Conservation (phyloP, 2,113 vertebrate genomes). For the Rhineura floridana region DNA sequence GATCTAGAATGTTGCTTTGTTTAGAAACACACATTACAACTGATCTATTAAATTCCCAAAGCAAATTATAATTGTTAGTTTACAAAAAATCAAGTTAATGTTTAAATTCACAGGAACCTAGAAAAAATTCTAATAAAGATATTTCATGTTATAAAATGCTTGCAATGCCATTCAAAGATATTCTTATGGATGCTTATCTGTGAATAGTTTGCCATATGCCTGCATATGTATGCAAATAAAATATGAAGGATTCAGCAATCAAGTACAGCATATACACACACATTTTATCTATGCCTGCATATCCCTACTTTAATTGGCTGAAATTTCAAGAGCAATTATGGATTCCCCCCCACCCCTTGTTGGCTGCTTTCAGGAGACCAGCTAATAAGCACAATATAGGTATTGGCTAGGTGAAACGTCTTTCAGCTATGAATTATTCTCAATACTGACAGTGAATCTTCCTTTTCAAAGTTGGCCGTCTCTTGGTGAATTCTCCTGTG, state of each 20-base stretch:
- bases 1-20: not conserved
- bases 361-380: slow-evolving; percentile 15
- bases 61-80: slow-evolving; percentile 34
- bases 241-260: not conserved
- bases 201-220: not conserved
- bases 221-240: not conserved
- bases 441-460: slow-evolving; percentile 49
- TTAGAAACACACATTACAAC: slow-evolving; percentile 33
- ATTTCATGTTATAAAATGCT: not conserved
- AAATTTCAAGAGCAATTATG: slow-evolving; percentile 9
- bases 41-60: slow-evolving; percentile 38
- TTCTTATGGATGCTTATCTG: not conserved
- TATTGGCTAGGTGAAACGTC: slow-evolving; percentile 6
- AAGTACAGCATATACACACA: not conserved
- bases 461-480: slow-evolving; percentile 60
- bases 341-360: not conserved
- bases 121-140: slow-evolving; percentile 1
- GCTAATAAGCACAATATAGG: slow-evolving; percentile 36
- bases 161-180: not conserved
- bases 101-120: not conserved
- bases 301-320: not conserved
- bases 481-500: slow-evolving; percentile 57
- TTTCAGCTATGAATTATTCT: slow-evolving; percentile 51
- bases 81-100: slow-evolving; percentile 40
- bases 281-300: not conserved